Evolutionary conservation across 2,113 vertebrate genomes (phyloP).

Genomic region (Naja naja): DNA sequence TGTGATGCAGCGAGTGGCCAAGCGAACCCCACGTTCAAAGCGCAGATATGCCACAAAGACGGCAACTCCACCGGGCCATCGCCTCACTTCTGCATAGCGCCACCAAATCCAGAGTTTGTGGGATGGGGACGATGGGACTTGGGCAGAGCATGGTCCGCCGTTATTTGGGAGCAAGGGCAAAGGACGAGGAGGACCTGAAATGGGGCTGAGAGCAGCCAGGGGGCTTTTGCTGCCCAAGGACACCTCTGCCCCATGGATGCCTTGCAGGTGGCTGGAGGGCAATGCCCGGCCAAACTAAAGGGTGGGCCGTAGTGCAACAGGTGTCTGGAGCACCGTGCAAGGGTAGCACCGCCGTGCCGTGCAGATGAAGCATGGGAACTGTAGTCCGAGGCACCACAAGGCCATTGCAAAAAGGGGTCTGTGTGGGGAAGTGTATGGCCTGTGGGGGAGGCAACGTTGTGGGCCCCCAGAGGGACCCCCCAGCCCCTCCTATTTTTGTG

Average conservation of each 20-base stretch:
- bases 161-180: not conserved
- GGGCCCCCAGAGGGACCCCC: not conserved
- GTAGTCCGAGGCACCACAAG: not conserved
- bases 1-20: not conserved
- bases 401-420: not conserved
- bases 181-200: not conserved
- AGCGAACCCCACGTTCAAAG: not conserved
- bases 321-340: not conserved
- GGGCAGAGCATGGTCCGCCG: not conserved
- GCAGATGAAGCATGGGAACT: not conserved
- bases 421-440: not conserved
- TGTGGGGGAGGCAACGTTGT: not conserved
- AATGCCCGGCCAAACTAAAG: not conserved
- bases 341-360: not conserved
- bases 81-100: not conserved
- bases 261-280: not conserved
- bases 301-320: not conserved
- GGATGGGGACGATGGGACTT: not conserved
- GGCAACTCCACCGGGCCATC: not conserved
- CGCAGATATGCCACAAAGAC: not conserved
- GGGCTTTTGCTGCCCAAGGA: not conserved
- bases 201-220: not conserved
- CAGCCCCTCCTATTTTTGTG: not conserved
- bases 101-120: not conserved
- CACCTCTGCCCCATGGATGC: not conserved